A percentile compares a stretch with the other conserved stretches of the same genome.
These are phyloP conservation scores for Gorsachius goisagi DNA, from an alignment of 2,113 vertebrate genomes.

Conservation along the genomic window DNA sequence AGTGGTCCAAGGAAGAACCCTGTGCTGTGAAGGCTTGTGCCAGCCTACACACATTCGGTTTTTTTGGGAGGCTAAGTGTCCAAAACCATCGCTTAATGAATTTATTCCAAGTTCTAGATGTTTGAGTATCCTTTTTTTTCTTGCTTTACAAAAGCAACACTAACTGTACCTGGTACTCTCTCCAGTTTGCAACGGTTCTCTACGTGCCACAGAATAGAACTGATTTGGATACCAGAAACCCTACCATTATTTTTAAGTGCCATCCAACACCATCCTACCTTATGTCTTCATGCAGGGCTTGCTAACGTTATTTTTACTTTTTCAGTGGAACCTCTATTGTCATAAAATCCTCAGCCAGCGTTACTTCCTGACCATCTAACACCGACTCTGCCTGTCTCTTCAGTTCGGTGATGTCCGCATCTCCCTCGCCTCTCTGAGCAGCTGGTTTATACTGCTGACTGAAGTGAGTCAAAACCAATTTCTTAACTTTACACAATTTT, in stretches of 20 bases:
- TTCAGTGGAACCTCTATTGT: constrained; percentile 78
- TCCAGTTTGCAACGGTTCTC: neutral
- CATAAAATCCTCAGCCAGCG: constrained; percentile 89
- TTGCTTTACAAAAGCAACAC: neutral
- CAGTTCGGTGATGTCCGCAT: constrained; percentile 66
- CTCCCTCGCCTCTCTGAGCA: constrained; percentile 59
- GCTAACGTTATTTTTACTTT: neutral
- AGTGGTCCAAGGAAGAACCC: neutral
- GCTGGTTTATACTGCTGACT: constrained; percentile 89
- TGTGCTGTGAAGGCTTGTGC: accelerated
- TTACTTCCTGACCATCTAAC: constrained; percentile 77
- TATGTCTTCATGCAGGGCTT: neutral
- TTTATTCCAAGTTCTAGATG: neutral
- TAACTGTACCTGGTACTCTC: neutral
- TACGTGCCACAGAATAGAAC: neutral
- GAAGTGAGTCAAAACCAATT: constrained; percentile 87
- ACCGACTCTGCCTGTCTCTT: constrained; percentile 79
- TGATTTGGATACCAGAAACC: neutral
- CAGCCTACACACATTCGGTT: accelerated
- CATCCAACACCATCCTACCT: neutral
- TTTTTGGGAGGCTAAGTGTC: neutral
- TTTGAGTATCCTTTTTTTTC: neutral
- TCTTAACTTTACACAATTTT: constrained; percentile 66
- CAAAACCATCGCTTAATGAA: accelerated
- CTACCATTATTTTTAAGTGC: neutral